Evolutionary conservation across 2,888 invertebrate genomes (phyloP).

Genomic region (Drosophila greeni): DNA sequence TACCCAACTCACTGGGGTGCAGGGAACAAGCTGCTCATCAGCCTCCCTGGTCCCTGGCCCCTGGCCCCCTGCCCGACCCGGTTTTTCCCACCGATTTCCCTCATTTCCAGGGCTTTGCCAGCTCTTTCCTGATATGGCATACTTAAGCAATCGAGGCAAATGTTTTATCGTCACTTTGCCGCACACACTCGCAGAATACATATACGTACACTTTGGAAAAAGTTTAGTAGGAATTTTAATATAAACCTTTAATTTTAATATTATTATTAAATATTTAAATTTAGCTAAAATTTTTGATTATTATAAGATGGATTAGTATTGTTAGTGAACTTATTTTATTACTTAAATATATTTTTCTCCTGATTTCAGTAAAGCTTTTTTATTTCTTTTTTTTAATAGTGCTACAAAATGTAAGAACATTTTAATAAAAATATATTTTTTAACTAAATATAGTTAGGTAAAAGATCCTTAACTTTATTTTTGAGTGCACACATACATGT

Average conservation of each 20-base stretch:
- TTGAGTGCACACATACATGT: not conserved
- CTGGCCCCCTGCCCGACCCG: slow-evolving; percentile 5
- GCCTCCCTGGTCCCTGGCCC: slow-evolving; percentile 7
- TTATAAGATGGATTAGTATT: no score
- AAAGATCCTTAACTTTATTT: not conserved
- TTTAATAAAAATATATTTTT: not conserved
- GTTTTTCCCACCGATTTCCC: slow-evolving; percentile 19
- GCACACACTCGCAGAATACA: slow-evolving; percentile 32
- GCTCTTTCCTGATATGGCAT: slow-evolving; percentile 55
- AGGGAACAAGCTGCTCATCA: slow-evolving; percentile 42
- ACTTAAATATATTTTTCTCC: no score
- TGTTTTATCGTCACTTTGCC: slow-evolving; percentile 69
- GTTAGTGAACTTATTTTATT: no score
- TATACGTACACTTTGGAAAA: not conserved
- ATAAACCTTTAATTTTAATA: no score
- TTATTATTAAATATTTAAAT: no score
- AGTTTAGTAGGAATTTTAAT: no score
- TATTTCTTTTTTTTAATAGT: no score
- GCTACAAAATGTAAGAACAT: no score
- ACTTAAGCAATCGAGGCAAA: slow-evolving; percentile 70
- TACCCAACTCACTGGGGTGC: slow-evolving; percentile 41
- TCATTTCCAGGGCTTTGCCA: slow-evolving; percentile 25
- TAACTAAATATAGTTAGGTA: not conserved
- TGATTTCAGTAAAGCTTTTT: not conserved
- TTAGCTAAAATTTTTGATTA: no score